Base-by-base conservation (phyloP, 2,888 invertebrate species). In the Apamea epomidion region DNA sequence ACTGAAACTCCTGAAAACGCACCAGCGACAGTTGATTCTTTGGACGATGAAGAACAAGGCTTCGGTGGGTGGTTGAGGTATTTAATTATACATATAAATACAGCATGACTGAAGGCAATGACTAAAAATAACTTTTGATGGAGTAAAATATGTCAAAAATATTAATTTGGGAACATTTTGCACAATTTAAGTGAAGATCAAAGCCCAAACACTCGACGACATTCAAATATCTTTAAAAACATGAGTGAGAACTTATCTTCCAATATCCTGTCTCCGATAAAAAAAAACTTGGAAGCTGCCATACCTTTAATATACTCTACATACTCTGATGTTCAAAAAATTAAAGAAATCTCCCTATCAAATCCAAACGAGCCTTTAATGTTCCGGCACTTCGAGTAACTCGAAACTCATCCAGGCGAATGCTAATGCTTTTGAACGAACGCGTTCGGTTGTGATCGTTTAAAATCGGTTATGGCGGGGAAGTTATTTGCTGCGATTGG, bases 31-130 rank as follows among this genome's bases (percentile, higher is more conserved):
- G 84, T 88, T 48, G 93, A 94, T 78, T 91, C 93, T 16, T 90
- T 96, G 62, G 97, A 97, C 81, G 96, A 97, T 74, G 96, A 96
- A 71, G 95, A 97, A 45, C 95, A 95, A 86, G 96, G 97, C 7
- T 97, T 97, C 83, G 96, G 96, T 42, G 96, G 96, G 37, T 97
- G 97, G 97, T 93, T 97, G 12, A 95, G 93, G 97, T 96, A 91
- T 84, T 78, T 14, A 2, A 8, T 54, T 25, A 58, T n/a, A 25
- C 10, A 58, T 25, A 4, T n/a, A n/a, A 12, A 16, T 48, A 25
- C 14, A 25, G 42, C 14, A 12, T 25, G 0, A 21, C 0, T 21
- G 8, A 32, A 62, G 18, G 21, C 7, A 54, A 70, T 14, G 14
- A 32, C 10, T 16, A 25, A 51, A 32, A 70, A 16, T 18, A 0